Evolutionary conservation across 1,140 invertebrate species (phyloP), one percentile per base, ranked within the genome.

Genomic region (Calliphora vicina): DNA sequence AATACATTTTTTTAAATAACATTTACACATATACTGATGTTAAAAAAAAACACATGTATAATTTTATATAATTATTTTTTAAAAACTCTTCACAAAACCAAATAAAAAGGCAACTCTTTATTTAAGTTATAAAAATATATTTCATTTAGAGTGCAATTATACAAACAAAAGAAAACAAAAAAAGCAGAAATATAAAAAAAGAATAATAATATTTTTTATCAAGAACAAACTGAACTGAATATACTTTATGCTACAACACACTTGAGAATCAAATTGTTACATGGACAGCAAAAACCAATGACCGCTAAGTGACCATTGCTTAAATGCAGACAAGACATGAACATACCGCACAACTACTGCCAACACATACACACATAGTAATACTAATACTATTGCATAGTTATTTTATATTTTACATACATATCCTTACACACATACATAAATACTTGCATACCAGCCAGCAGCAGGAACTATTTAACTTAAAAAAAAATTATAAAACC

Each of bases 281-380:
- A 67, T 67, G n/a, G 17, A 67, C 61, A 67, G 61, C 17, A 50
- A 50, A 57, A 67, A 67, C 61, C 61, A 67, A 67, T 67, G 61
- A 67, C 61, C 61, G 61, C 61, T 67, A 67, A 67, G 61, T 67
- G 61, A 67, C 61, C 61, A 67, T 67, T 20, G 61, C 61, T 67
- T 67, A 67, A 67, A 67, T 67, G 61, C 61, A 67, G 61, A 67
- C 61, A 67, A 67, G 8, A 57, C n/a, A 57, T n/a, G 17, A 67
- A 67, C 57, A 67, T 1, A 67, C 57, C 17, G n/a, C 45, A 67
- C 57, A 20, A 15, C 3, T 5, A 25, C 61, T 25, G 5, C 4
- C 23, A 12, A 23, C n/a, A 67, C 57, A 23, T 67, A 20, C 57
- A 67, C 1, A 23, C 57, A 29, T 3, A 29, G 8, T 35, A 35